Evolutionary conservation across 2,113 vertebrate genomes (phyloP), one percentile per base, ranked within the genome.

Genomic region (Paramormyrops kingsleyae): DNA sequence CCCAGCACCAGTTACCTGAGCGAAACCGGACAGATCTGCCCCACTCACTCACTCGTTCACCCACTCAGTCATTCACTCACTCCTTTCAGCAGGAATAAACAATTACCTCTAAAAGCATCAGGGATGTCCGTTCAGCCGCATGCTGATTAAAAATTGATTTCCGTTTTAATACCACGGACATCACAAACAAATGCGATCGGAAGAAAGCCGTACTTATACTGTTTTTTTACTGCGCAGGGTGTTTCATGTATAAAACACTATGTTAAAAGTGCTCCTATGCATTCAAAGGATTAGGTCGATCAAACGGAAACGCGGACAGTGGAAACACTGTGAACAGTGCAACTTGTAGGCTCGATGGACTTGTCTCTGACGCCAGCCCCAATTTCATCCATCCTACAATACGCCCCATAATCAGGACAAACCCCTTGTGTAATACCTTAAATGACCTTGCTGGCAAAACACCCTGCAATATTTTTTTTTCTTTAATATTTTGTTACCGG

Each of bases 401-500:
- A 47, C 62, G 12, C 62, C 88, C 62, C 88, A 74, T 31, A 77
- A 74, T 52, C 21, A 88, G 24, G n/a, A 87, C 59, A 47, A 88
- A 74, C 19, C 56, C 42, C 44, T 46, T 17, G 59, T 56, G 56
- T 49, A 70, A 44, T 88, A 62, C 39, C 62, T n/a, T 47, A 88
- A 88, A 88, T 74, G 59, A 27, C 62, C 35, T 42, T 47, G 10
- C 42, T 27, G 87, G 39, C 21, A 66, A 70, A 88, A 70, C 31
- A 88, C 15, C 35, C 4, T 6, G 70, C 70, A 39, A 77, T 77
- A 31, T 77, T 19, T 77, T 74, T 70, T 50, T 39, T 39, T 39
- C 15, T 17, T 39, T 77, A 27, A 12, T 80, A 80, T 39, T 39
- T 42, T 42, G 35, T 42, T 80, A 80, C 74, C 62, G 62, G 62